A percentile compares a stretch with the other conserved stretches of the same genome.
Conservation (phyloP, 2,113 vertebrate genomes). For the Muscicapa adusta region DNA sequence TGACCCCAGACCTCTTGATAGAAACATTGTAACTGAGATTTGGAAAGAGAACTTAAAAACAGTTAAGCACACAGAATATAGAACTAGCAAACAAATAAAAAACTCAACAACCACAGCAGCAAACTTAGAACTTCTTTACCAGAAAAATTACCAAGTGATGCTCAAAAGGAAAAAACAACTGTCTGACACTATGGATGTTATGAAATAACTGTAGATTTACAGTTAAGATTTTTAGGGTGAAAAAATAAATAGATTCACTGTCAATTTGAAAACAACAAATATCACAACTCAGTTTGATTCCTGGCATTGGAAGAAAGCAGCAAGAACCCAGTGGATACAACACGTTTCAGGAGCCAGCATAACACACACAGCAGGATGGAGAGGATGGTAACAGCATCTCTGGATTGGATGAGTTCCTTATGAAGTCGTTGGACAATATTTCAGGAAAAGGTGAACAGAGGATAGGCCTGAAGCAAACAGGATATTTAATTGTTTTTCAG, state of each 20-base stretch:
- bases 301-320: background rate
- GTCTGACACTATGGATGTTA: background rate
- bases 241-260: background rate
- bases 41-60: background rate
- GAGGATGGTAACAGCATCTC: background rate
- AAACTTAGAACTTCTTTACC: background rate
- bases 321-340: background rate
- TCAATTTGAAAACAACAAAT: background rate
- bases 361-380: background rate
- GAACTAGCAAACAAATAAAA: background rate
- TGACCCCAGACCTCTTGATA: background rate
- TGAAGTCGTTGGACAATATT: background rate
- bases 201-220: background rate
- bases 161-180: background rate
- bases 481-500: background rate
- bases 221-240: background rate
- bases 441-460: background rate
- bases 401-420: background rate
- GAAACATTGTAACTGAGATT: background rate
- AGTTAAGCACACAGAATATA: background rate
- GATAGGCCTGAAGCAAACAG: background rate
- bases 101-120: background rate
- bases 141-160: background rate
- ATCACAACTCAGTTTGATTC: conserved; percentile 5
- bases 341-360: background rate